These are phyloP conservation scores for Euleptes europaea DNA, from an alignment of 2,113 vertebrate genomes.

Conservation along the genomic window DNA sequence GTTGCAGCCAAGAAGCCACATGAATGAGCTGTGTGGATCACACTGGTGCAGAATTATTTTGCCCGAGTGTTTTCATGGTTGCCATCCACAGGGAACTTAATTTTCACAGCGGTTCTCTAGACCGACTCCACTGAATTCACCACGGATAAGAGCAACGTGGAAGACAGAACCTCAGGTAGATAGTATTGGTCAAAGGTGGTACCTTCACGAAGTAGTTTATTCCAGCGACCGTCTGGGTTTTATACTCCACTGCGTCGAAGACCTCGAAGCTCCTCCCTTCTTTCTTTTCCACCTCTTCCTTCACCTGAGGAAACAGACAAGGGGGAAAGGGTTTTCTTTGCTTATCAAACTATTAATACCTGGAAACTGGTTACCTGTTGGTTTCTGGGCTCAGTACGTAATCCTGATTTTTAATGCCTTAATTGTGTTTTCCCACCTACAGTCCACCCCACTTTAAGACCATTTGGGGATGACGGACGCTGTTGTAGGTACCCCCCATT, in stretches of 20 bases:
- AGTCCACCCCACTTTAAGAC: too few relatives aligned
- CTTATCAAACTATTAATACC: background rate
- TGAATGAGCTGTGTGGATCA: background rate
- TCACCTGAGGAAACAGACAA: conserved; percentile 62
- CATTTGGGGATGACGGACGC: too few relatives aligned
- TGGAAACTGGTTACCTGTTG: background rate
- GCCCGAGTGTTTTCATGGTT: background rate
- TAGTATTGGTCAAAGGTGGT: background rate
- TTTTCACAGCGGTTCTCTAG: background rate
- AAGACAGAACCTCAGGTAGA: background rate
- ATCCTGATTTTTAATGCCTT: background rate
- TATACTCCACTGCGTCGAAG: conserved; percentile 71
- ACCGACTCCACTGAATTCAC: background rate
- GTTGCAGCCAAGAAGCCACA: too few relatives aligned
- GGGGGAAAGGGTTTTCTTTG: too few relatives aligned
- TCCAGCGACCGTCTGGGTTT: conserved; percentile 77
- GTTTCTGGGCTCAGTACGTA: background rate
- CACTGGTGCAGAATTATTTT: background rate
- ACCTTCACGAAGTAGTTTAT: conserved; percentile 86
- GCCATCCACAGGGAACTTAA: background rate
- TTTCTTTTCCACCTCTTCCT: conserved; percentile 62
- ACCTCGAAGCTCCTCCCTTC: conserved; percentile 5
- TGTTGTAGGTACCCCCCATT: too few relatives aligned
- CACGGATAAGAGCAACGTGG: background rate
- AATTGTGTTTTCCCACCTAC: background rate